A percentile compares a stretch with the other conserved stretches of the same genome.
Evolutionary conservation across 2,797 vertebrate genomes (phyloP).

Genomic region (Chanos chanos): DNA sequence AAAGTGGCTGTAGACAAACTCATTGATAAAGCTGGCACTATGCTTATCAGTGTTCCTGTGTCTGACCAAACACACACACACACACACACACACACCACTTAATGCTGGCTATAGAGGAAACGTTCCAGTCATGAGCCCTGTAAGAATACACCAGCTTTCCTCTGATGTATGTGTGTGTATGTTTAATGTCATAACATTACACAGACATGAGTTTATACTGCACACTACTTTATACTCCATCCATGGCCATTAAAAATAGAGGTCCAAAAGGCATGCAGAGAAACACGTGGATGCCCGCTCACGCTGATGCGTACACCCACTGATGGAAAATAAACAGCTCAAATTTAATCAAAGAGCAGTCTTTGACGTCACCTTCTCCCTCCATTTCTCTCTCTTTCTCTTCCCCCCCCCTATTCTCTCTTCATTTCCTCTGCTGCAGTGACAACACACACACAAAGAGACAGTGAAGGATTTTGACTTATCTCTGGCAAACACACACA

Average conservation of each 20-base stretch:
- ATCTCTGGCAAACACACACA: neutral
- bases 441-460: conserved; percentile 12
- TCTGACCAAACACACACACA: neutral
- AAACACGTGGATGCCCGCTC: conserved; percentile 3
- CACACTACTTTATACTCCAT: conserved; percentile 41
- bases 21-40: conserved; percentile 43
- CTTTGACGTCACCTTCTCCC: conserved; percentile 6
- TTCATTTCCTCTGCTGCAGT: conserved; percentile 22
- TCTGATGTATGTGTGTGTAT: conserved; percentile 21
- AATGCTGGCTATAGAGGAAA: no score
- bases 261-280: neutral
- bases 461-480: no score
- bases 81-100: neutral
- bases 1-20: conserved; percentile 38
- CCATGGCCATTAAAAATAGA: conserved; percentile 4
- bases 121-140: no score
- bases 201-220: conserved; percentile 47
- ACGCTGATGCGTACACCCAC: conserved; percentile 5
- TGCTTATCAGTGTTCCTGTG: conserved; percentile 47
- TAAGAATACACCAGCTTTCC: no score
- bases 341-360: neutral
- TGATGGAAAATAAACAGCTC: conserved; percentile 9
- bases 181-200: conserved; percentile 54
- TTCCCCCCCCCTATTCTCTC: neutral
- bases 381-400: neutral